Percentiles rank a stretch among this genome's conserved stretches.
phyloP scores from a whole-genome alignment of 1,140 invertebrate species.

The Ridgeia piscesae region DNA sequence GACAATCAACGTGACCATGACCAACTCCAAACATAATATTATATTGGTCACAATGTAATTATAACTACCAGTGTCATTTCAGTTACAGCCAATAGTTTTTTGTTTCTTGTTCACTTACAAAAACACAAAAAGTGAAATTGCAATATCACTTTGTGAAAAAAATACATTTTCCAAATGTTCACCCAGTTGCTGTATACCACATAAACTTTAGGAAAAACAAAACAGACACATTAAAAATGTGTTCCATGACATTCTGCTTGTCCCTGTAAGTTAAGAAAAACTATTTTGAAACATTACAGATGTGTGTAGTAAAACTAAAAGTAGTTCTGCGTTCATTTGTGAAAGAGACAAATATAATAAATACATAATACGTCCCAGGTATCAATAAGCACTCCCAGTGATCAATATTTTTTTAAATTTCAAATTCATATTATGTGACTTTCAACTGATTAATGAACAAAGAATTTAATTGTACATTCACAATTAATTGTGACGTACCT shows the following conservation, averaged over 20 bases:
- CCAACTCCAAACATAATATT: background rate
- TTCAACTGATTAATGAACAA: background rate
- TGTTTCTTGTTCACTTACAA: background rate
- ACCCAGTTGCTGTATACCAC: too few species aligned
- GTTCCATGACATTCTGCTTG: too few species aligned
- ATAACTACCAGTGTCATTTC: background rate
- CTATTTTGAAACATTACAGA: too few species aligned
- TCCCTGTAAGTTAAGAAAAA: too few species aligned
- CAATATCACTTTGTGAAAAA: background rate
- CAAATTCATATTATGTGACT: background rate
- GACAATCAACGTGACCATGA: background rate
- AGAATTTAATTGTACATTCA: background rate
- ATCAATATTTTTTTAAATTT: background rate
- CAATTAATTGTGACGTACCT: slow-evolving; percentile 37
- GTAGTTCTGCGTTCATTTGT: too few species aligned
- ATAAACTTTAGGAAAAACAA: too few species aligned
- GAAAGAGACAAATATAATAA: slow-evolving; percentile 10
- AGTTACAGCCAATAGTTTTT: background rate
- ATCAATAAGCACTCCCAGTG: background rate
- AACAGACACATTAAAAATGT: too few species aligned
- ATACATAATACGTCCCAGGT: slow-evolving; percentile 1
- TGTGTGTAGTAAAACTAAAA: too few species aligned
- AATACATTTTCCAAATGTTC: background rate
- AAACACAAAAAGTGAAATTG: background rate
- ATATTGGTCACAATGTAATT: background rate